Evolutionary conservation across 1,140 invertebrate genomes (phyloP).

Genomic region (Leucophenga varia): DNA sequence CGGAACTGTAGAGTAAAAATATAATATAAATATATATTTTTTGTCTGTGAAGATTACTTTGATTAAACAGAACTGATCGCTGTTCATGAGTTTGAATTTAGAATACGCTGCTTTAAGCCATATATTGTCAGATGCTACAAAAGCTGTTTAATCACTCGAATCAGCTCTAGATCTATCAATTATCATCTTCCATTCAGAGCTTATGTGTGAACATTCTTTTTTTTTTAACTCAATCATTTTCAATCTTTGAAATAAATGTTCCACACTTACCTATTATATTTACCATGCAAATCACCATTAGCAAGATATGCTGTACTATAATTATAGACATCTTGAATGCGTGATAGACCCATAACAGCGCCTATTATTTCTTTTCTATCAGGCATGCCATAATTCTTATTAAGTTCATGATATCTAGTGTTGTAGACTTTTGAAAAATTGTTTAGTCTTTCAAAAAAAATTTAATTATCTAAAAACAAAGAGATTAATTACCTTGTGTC

Average conservation of each 20-base stretch:
- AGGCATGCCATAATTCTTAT: conserved; percentile 16
- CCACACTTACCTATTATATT: conserved; percentile 9
- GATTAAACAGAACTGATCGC: no score
- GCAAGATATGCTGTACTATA: conserved; percentile 23
- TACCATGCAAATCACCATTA: conserved; percentile 21
- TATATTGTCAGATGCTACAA: no score
- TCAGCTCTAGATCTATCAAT: no score
- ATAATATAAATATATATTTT: no score
- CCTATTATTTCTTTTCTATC: conserved; percentile 30
- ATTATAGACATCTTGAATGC: conserved; percentile 39
- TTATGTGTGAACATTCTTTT: no score
- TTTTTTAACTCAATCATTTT: no score
- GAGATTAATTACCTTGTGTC: conserved; percentile 12
- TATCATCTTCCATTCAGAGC: no score
- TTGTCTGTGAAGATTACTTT: no score
- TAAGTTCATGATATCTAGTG: not conserved
- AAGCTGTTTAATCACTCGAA: no score
- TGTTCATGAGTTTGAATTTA: no score
- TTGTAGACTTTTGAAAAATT: conserved; percentile 11
- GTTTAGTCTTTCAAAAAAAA: not conserved
- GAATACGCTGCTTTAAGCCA: no score
- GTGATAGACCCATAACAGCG: conserved; percentile 25
- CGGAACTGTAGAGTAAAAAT: conserved; percentile 2
- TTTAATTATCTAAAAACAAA: not conserved
- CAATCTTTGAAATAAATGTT: no score